These are phyloP conservation scores for Microcebus ravelobensis DNA, from an alignment of 2,113 vertebrate species.

Conservation along the genomic window DNA sequence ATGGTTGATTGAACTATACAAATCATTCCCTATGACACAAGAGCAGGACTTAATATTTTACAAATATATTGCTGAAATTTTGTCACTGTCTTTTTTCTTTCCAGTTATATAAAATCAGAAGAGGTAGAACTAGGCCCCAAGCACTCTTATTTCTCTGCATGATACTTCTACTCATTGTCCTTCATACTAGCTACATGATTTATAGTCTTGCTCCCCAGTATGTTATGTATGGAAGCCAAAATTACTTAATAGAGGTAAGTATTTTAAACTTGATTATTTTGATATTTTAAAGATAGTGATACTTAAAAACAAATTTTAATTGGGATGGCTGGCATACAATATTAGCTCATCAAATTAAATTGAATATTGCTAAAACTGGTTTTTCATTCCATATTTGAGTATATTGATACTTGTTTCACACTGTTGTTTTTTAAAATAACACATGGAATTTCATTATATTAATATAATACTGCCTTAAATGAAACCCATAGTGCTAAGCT, in stretches of 20 bases:
- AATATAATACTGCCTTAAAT: neutral
- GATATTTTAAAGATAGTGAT: conserved; percentile 5
- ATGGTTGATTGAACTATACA: neutral
- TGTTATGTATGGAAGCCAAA: conserved; percentile 99
- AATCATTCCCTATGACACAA: neutral
- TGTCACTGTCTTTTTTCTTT: conserved; percentile 39
- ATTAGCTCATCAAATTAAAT: conserved; percentile 46
- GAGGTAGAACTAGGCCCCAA: conserved; percentile 94
- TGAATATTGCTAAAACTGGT: neutral
- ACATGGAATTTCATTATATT: neutral
- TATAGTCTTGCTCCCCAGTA: conserved; percentile 99
- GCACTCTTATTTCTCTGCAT: conserved; percentile 98
- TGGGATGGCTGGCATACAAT: neutral
- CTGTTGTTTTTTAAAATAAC: neutral
- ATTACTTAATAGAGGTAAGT: conserved; percentile 93
- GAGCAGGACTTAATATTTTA: neutral
- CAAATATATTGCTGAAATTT: neutral
- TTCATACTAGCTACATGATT: conserved; percentile 98
- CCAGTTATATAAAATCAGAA: conserved; percentile 97
- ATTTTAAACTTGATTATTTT: neutral
- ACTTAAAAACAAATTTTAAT: conserved; percentile 17
- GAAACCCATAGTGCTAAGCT: neutral
- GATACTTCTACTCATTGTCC: conserved; percentile 97
- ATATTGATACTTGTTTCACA: conserved; percentile 43
- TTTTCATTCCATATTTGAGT: neutral